Conservation (phyloP, 2,113 vertebrate genomes). For the Melozone crissalis region DNA sequence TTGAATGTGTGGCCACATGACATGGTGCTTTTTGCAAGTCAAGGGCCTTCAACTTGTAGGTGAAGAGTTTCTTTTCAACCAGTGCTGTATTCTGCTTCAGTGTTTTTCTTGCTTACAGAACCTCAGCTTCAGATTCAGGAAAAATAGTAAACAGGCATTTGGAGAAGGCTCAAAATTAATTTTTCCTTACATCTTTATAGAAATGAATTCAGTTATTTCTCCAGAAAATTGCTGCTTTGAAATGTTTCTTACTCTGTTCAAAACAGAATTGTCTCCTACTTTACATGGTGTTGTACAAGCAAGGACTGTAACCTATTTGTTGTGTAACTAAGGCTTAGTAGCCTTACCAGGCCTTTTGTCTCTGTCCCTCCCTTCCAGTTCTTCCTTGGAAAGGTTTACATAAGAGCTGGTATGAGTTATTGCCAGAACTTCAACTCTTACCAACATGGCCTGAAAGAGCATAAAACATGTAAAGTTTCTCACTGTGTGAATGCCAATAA, state of each 20-base stretch:
- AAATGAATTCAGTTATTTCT: background rate
- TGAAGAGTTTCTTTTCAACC: background rate
- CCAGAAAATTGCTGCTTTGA: background rate
- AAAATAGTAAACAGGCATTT: background rate
- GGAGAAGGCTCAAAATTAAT: background rate
- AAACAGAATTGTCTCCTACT: background rate
- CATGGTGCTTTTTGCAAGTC: background rate
- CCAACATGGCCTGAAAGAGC: background rate
- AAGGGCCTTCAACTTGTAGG: background rate
- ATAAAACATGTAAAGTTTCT: background rate
- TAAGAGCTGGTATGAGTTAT: background rate
- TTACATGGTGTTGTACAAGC: background rate
- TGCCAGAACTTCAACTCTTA: background rate
- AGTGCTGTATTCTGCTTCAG: background rate
- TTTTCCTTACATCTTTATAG: fast-evolving
- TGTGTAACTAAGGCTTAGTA: background rate
- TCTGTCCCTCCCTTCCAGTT: background rate
- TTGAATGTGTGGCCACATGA: background rate
- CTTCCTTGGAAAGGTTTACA: background rate
- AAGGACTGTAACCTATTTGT: background rate
- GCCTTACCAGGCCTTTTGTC: background rate
- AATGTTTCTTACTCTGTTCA: background rate
- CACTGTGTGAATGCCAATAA: background rate
- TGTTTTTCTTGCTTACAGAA: background rate
- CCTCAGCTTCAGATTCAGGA: background rate